Evolutionary conservation across 2,888 invertebrate genomes (phyloP).

Genomic region (Dasypolia templi): DNA sequence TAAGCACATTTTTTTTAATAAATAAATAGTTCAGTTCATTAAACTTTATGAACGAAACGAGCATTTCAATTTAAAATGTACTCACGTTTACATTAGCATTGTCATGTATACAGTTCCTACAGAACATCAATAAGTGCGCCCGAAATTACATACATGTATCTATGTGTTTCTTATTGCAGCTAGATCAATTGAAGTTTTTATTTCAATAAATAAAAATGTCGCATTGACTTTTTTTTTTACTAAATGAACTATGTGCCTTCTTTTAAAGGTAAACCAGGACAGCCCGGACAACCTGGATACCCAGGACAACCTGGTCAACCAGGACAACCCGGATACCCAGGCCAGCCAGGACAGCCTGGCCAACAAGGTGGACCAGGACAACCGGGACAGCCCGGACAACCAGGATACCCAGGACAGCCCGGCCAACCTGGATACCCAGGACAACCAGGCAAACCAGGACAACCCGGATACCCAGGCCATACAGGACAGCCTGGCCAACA

Average conservation of each 20-base stretch:
- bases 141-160: too few relatives aligned
- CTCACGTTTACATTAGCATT: too few relatives aligned
- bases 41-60: too few relatives aligned
- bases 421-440: conserved; percentile 68
- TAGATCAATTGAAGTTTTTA: background rate
- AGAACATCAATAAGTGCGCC: too few relatives aligned
- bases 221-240: background rate
- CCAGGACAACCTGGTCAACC: conserved; percentile 23
- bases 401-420: conserved; percentile 68
- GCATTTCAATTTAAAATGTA: too few relatives aligned
- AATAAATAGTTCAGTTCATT: too few relatives aligned
- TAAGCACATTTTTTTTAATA: too few relatives aligned
- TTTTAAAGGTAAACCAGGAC: conserved; percentile 58
- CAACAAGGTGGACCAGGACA: background rate
- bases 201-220: too few relatives aligned
- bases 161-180: background rate
- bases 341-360: conserved; percentile 8
- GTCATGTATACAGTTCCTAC: too few relatives aligned
- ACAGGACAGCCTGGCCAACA: conserved; percentile 25
- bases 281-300: background rate
- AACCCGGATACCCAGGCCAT: conserved; percentile 63
- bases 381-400: conserved; percentile 41
- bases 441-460: conserved; percentile 24
- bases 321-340: conserved; percentile 10
- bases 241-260: background rate